Conservation (phyloP, 2,113 vertebrate species). For the Bettongia penicillata region DNA sequence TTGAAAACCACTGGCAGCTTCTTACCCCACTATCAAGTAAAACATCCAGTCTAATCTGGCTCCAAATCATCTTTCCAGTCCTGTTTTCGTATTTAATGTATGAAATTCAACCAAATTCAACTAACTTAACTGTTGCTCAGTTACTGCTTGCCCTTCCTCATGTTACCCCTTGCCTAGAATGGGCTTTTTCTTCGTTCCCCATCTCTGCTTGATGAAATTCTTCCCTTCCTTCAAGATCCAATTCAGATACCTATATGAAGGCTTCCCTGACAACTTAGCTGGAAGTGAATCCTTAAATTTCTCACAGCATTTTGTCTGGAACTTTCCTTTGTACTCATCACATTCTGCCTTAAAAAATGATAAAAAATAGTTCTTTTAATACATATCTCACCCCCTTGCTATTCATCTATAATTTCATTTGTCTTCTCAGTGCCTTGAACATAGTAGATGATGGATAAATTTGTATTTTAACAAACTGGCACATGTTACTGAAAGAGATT, state of each 20-base stretch:
- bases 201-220: neutral
- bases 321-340: neutral
- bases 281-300: neutral
- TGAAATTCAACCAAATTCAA: neutral
- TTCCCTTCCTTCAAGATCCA: neutral
- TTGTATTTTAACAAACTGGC: neutral
- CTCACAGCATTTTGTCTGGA: neutral
- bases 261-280: neutral
- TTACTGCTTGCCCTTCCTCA: neutral
- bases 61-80: neutral
- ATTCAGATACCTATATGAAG: neutral
- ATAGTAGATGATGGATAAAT: neutral
- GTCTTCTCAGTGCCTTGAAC: neutral
- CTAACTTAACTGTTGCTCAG: neutral
- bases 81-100: neutral
- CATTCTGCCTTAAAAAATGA: neutral
- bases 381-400: neutral
- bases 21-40: neutral
- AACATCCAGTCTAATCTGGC: neutral
- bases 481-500: neutral
- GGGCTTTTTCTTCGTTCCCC: neutral
- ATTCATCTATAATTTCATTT: neutral
- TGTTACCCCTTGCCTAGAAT: neutral
- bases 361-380: neutral
- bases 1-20: neutral